phyloP scores from a whole-genome alignment of 2,888 invertebrate genomes.

The Apocheima hispidaria region DNA sequence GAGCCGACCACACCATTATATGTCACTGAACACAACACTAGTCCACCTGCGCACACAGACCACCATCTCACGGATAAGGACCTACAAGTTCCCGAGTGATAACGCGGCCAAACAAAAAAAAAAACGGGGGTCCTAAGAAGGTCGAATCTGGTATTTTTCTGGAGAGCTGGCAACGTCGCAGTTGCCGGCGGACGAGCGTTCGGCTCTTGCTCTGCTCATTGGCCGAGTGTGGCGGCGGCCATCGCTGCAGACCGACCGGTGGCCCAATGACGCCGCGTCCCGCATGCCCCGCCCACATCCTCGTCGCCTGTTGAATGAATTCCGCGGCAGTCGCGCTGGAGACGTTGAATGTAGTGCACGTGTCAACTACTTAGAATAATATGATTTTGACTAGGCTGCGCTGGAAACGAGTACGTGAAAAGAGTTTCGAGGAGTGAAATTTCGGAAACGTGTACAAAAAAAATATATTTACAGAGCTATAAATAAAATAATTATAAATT shows the following conservation, averaged over 20 bases:
- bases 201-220: constrained; percentile 81
- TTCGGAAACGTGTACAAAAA: constrained; percentile 26
- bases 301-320: constrained; percentile 79
- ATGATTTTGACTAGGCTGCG: constrained; percentile 41
- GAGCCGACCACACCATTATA: constrained; percentile 84
- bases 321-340: constrained; percentile 75
- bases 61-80: constrained; percentile 83
- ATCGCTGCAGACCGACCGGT: constrained; percentile 71
- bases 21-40: constrained; percentile 75
- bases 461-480: constrained; percentile 6
- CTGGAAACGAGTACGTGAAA: constrained; percentile 42
- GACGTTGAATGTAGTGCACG: constrained; percentile 58
- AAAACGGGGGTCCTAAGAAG: constrained; percentile 85
- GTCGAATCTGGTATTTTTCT: constrained; percentile 84
- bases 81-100: constrained; percentile 82
- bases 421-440: constrained; percentile 40
- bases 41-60: constrained; percentile 69
- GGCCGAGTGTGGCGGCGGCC: constrained; percentile 83
- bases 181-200: constrained; percentile 74
- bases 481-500: constrained; percentile 1
- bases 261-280: constrained; percentile 81
- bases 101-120: constrained; percentile 84
- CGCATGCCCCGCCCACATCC: constrained; percentile 85
- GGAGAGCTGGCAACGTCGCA: constrained; percentile 84
- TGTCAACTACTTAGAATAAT: constrained; percentile 45